These are phyloP conservation scores for Entomobrya proxima DNA, from an alignment of 2,888 invertebrate species.

Conservation along the genomic window DNA sequence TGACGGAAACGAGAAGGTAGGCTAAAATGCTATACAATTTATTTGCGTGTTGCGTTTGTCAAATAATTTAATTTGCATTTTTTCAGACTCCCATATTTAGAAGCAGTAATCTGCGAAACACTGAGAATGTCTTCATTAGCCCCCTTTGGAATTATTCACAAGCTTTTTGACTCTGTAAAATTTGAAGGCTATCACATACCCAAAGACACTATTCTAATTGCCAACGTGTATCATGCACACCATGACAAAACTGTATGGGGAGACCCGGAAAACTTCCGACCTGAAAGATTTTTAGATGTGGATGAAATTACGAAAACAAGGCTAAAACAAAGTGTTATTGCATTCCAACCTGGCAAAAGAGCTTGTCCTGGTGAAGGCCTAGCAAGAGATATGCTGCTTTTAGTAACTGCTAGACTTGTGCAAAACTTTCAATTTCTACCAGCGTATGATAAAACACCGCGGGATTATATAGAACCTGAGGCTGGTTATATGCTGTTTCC, in stretches of 20 bases:
- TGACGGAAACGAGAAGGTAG: too few relatives aligned
- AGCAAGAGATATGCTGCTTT: neutral
- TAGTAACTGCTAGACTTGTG: neutral
- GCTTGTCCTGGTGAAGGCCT: neutral
- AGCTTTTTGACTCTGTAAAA: neutral
- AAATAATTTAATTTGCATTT: too few relatives aligned
- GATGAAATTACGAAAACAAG: neutral
- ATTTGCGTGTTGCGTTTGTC: too few relatives aligned
- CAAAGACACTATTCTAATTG: neutral
- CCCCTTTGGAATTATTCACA: neutral
- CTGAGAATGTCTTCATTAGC: neutral
- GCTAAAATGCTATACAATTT: conserved; percentile 8
- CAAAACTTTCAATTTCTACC: neutral
- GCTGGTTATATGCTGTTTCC: too few relatives aligned
- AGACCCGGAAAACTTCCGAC: conserved; percentile 1
- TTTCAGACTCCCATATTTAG: conserved; percentile 39
- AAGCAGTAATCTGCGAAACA: conserved; percentile 44
- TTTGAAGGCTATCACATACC: neutral
- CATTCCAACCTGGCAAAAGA: neutral
- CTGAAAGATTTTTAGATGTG: neutral
- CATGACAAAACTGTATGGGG: neutral
- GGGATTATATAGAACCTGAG: too few relatives aligned
- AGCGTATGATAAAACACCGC: too few relatives aligned
- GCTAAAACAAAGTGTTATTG: neutral
- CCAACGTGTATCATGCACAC: neutral